These are phyloP conservation scores for Leuciscus waleckii DNA, from an alignment of 2,797 vertebrate species.

Conservation along the genomic window DNA sequence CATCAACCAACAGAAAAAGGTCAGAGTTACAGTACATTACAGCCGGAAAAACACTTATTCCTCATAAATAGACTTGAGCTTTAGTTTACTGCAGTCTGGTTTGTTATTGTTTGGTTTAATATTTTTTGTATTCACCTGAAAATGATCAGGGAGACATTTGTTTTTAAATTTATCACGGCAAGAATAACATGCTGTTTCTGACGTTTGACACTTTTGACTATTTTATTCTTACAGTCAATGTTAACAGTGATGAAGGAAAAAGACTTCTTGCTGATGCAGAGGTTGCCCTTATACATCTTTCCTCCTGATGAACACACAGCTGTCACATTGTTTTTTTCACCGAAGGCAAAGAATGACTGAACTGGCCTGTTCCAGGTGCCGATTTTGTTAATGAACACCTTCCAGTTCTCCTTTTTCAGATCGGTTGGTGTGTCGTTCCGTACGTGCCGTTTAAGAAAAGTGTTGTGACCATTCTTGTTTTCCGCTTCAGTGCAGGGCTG, in stretches of 20 bases:
- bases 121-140: neutral
- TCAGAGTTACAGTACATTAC: neutral
- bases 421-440: neutral
- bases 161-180: slow-evolving; percentile 16
- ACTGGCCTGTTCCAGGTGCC: neutral
- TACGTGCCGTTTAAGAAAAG: slow-evolving; percentile 25
- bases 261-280: slow-evolving; percentile 42
- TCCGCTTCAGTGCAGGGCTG: neutral
- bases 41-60: neutral
- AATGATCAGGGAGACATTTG: slow-evolving; percentile 44
- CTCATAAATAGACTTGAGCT: neutral
- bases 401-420: slow-evolving; percentile 23
- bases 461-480: fast-evolving
- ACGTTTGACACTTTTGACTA: neutral
- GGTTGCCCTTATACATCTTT: neutral
- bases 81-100: slow-evolving; percentile 21
- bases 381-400: slow-evolving; percentile 11
- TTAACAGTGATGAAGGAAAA: slow-evolving; percentile 35
- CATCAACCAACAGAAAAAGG: neutral
- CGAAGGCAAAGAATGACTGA: slow-evolving; percentile 47
- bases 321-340: neutral
- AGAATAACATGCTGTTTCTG: slow-evolving; percentile 44
- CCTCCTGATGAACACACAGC: slow-evolving; percentile 41
- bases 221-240: neutral
- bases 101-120: neutral